Conservation (phyloP, 2,888 invertebrate species). For the Odontocerum albicorne region DNA sequence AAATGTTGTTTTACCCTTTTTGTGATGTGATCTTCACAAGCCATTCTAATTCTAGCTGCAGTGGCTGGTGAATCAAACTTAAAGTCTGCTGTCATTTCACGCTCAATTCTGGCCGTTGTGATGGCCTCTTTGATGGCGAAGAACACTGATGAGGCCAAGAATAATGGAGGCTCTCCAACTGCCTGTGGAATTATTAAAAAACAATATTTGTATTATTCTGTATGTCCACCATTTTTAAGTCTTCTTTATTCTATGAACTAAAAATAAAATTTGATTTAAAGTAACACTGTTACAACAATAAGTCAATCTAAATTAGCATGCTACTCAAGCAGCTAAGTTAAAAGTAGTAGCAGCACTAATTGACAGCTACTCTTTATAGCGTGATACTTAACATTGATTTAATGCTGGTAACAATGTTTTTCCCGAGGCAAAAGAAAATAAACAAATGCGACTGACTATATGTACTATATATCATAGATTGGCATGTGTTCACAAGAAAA, state of each 20-base stretch:
- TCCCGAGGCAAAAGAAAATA: too few species aligned
- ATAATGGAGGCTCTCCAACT: constrained; percentile 93
- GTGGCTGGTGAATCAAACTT: constrained; percentile 83
- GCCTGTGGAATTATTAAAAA: constrained; percentile 61
- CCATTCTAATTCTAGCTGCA: constrained; percentile 84
- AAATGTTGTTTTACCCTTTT: constrained; percentile 75
- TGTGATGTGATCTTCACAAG: constrained; percentile 83
- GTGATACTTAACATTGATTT: too few species aligned
- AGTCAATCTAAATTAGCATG: too few species aligned
- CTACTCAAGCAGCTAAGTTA: too few species aligned
- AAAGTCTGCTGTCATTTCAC: constrained; percentile 63
- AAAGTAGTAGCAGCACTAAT: too few species aligned
- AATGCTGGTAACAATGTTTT: too few species aligned
- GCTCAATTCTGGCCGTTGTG: constrained; percentile 72
- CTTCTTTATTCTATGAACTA: not conserved
- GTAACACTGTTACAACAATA: too few species aligned
- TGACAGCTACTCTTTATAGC: too few species aligned
- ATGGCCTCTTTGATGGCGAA: constrained; percentile 92
- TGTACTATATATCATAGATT: too few species aligned
- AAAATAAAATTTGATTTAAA: too few species aligned
- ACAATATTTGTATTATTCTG: not conserved
- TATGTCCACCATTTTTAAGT: constrained; percentile 17
- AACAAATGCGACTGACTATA: too few species aligned
- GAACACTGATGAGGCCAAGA: constrained; percentile 83
- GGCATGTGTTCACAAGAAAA: too few species aligned